Percentiles rank a stretch among this genome's conserved stretches.
Evolutionary conservation across 2,113 vertebrate genomes (phyloP).

Genomic region (Leucoraja erinaceus): DNA sequence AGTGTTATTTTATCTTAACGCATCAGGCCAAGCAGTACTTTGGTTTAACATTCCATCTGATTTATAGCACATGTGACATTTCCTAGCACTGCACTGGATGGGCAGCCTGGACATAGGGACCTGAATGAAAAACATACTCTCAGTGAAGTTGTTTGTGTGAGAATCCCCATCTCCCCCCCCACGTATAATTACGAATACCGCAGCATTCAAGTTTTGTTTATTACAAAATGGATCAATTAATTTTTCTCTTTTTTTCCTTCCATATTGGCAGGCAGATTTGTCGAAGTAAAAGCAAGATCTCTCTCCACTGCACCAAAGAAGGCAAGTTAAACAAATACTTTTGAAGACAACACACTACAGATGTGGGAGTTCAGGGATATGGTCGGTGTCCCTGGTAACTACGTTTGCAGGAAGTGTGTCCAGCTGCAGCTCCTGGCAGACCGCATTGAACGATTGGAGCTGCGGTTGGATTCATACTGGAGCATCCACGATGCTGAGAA

Average conservation of each 20-base stretch:
- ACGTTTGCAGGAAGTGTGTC: too few species aligned
- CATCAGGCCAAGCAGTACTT: too few species aligned
- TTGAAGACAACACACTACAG: too few species aligned
- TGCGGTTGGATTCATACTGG: too few species aligned
- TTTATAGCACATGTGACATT: neutral
- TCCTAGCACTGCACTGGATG: neutral
- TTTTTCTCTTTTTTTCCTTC: conserved; percentile 41
- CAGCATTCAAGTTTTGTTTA: neutral
- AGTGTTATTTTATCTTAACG: neutral
- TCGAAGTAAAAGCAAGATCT: conserved; percentile 71
- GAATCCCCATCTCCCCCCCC: neutral
- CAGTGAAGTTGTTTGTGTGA: neutral
- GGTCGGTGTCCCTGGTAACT: too few species aligned
- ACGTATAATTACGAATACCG: neutral
- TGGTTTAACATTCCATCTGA: neutral
- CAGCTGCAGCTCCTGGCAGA: too few species aligned
- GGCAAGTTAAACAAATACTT: conserved; percentile 57
- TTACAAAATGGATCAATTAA: neutral
- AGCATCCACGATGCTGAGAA: too few species aligned
- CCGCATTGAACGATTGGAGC: too few species aligned
- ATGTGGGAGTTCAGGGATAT: too few species aligned
- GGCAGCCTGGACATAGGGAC: neutral
- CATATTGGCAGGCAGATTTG: conserved; percentile 69
- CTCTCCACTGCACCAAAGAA: conserved; percentile 72
- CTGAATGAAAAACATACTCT: neutral